Conservation (phyloP, 2,888 invertebrate genomes). For the Anodontia alba region DNA sequence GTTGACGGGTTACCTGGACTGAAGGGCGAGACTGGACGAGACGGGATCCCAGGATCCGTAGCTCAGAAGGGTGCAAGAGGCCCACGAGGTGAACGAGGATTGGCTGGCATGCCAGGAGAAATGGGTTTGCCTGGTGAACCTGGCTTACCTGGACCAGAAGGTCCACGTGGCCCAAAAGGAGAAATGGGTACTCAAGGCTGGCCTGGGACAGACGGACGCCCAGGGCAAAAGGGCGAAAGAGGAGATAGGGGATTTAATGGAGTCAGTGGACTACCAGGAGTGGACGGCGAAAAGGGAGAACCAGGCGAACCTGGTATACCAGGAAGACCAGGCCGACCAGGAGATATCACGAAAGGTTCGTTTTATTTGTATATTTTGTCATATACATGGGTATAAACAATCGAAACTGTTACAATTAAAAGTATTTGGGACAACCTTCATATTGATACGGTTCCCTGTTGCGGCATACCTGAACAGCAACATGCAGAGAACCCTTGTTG, state of each 20-base stretch:
- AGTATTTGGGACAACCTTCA: background rate
- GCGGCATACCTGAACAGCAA: too few species aligned
- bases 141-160: conserved; percentile 21
- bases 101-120: conserved; percentile 5
- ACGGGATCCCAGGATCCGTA: conserved; percentile 26
- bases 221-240: conserved; percentile 15
- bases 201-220: conserved; percentile 26
- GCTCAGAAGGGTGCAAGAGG: conserved; percentile 15
- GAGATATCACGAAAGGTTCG: conserved; percentile 52
- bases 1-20: conserved; percentile 31
- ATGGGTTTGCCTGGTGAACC: conserved; percentile 3
- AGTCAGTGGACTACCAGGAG: conserved; percentile 14
- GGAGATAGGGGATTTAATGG: conserved; percentile 12
- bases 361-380: background rate
- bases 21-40: conserved; percentile 26
- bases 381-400: background rate
- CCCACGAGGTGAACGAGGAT: conserved; percentile 24
- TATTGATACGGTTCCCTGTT: too few species aligned
- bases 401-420: background rate
- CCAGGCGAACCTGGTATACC: conserved; percentile 29
- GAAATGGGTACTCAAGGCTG: conserved; percentile 27
- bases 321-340: conserved; percentile 27
- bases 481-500: too few species aligned
- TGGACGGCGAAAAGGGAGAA: conserved; percentile 14
- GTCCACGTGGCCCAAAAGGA: conserved; percentile 20